These are phyloP conservation scores for Hydrotaea diabolus DNA, from an alignment of 2,888 invertebrate species.

Conservation along the genomic window DNA sequence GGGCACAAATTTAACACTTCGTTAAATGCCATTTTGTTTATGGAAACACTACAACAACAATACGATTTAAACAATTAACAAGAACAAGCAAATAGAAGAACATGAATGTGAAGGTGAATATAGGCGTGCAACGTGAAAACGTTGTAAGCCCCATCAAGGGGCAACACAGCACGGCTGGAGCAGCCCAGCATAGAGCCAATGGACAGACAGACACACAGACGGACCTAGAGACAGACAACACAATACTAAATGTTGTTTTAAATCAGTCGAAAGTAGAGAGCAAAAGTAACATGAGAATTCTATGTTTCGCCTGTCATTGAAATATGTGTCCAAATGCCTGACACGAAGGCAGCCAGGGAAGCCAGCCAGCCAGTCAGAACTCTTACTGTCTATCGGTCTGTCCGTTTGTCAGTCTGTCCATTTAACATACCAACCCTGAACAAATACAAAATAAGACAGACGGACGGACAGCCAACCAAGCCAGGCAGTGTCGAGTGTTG, in stretches of 20 bases:
- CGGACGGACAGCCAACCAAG: too few species aligned
- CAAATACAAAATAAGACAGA: conserved; percentile 8
- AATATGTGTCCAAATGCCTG: conserved; percentile 50
- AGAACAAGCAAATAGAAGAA: conserved; percentile 3
- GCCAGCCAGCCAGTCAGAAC: too few species aligned
- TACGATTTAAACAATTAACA: conserved; percentile 15
- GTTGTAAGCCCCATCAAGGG: not conserved
- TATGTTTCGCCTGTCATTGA: conserved; percentile 53
- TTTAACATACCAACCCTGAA: conserved; percentile 5
- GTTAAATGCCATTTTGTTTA: conserved; percentile 37
- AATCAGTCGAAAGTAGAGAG: conserved; percentile 37
- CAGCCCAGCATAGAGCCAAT: not conserved
- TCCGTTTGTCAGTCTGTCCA: not conserved
- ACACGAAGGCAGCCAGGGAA: conserved; percentile 38
- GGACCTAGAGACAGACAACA: not conserved
- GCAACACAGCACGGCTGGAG: not conserved
- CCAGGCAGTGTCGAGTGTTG: too few species aligned
- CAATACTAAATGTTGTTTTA: conserved; percentile 37
- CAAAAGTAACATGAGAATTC: conserved; percentile 42
- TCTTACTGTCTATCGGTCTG: not conserved
- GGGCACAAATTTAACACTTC: conserved; percentile 33
- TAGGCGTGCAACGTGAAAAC: not conserved
- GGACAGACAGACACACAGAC: not conserved
- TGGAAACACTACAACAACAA: conserved; percentile 11
- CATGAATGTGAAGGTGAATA: conserved; percentile 1